Base-by-base conservation (phyloP, 2,888 invertebrate species). In the Macrosoma leucophasiata region DNA sequence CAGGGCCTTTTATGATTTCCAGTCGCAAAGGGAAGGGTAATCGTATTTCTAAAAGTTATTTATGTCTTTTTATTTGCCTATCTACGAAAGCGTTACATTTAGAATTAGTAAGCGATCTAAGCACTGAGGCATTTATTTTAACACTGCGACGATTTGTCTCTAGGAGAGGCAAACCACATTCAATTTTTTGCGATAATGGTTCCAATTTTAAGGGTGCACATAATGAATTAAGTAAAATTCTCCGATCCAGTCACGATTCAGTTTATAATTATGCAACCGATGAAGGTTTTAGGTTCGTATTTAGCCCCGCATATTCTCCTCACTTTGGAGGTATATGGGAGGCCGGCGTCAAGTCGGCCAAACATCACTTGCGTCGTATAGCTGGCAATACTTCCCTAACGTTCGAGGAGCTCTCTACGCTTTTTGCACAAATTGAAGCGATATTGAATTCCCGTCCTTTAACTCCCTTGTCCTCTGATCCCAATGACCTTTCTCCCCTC, bases 171-270 rank as follows among this genome's bases (percentile, higher is more conserved):
- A 35, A 35, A 29, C 35, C 29, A 10, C 7, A 2, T 7, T 2
- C n/a, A 22, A 29, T 29, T 14, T 25, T 10, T 19, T 35, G 18
- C 11, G 29, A 35, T 22, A 20, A 28, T 6, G 33, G 29, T 14
- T 8, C 13, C 3, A 35, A 35, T 14, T 35, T 29, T 19, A 10
- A 21, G 8, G 35, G 29, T 8, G 21, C 22, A 12, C 22, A 19
- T 9, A 44, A 43, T 34, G 42, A 46, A 15, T 38, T 48, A n/a
- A 32, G 39, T 27, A 44, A 27, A n/a, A 7, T 43, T 7, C 18
- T 46, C 5, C 22, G 26, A 8, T 19, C 44, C 11, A 25, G 24
- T 15, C 13, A 20, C 18, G 20, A 35, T 4, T 23, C 28, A 8
- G 13, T 43, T 8, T 23, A 4, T 4, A 36, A 46, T 8, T 44